Base-by-base conservation (phyloP, 2,888 invertebrate genomes). In the Trissolcus japonicus region DNA sequence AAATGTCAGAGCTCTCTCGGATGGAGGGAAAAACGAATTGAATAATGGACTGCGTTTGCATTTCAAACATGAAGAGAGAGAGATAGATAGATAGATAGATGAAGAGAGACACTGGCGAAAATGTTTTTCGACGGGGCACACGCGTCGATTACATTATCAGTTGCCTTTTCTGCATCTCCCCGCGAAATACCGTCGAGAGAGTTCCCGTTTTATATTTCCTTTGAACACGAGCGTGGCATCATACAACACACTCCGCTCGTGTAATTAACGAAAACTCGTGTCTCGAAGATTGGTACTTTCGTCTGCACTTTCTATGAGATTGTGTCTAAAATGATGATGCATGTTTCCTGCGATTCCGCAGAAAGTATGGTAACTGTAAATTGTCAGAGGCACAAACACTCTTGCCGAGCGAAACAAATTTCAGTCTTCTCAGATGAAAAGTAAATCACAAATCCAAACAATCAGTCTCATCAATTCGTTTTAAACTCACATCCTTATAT, bases 321-420 rank as follows among this genome's bases (percentile, higher is more conserved):
- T 73, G 48, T 67, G 67, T 54, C 29, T 63, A 59, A 75, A 59
- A 63, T 59, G 74, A 75, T 68, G 66, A 68, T 63, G 68, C 62
- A 57, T 68, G 57, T 68, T 68, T 68, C 66, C 57, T 48, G 54
- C 41, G 56, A 75, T 35, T 67, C 57, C 21, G 50, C 61, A 54
- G 57, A 68, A 68, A 68, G 63, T 59, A 46, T 29, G 19, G 51
- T 53, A 66, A 51, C 11, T 51, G 17, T 11, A 17, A 68, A 75
- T 29, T 48, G 62, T 61, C 43, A 66, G 40, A 25, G 25, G 25
- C 25, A 25, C 25, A 46, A 73, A 73, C 25, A 6, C 43, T 54
- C 50, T 56, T 29, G 40, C n/a, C 53, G 13, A 65, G 19, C 41
- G 55, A 63, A 72, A 65, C 65, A 60, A 65, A 46, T 50, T 61